A percentile compares a stretch with the other conserved stretches of the same genome.
Conservation (phyloP, 2,113 vertebrate species). For the Willisornis vidua region DNA sequence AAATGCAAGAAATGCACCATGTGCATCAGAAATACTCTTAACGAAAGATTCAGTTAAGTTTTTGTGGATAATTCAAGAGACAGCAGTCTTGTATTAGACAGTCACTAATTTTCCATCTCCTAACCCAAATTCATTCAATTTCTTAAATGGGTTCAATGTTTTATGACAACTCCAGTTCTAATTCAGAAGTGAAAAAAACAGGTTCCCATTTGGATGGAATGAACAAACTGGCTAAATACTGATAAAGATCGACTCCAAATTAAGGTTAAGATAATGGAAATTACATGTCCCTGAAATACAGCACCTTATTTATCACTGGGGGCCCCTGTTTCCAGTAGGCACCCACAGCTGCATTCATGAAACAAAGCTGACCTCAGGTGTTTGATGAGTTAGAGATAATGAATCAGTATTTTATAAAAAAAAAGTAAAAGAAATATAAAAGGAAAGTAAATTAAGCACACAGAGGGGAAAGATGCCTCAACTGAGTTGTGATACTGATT, state of each 20-base stretch:
- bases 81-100: background rate
- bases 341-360: background rate
- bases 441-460: background rate
- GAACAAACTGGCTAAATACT: background rate
- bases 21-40: background rate
- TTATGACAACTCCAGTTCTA: background rate
- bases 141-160: background rate
- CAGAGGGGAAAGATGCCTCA: background rate
- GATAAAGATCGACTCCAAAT: background rate
- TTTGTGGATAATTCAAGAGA: background rate
- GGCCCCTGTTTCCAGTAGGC: background rate
- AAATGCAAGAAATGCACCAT: background rate
- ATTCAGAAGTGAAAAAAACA: background rate
- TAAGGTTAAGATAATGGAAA: background rate
- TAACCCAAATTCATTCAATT: background rate
- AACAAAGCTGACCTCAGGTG: background rate
- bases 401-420: background rate
- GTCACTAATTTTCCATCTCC: background rate
- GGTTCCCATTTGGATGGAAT: background rate
- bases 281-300: background rate
- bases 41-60: background rate
- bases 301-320: background rate
- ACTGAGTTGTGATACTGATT: background rate
- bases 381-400: background rate
- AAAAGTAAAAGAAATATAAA: background rate